Conservation (phyloP, 1,140 invertebrate species). For the Zeugodacus cucurbitae region DNA sequence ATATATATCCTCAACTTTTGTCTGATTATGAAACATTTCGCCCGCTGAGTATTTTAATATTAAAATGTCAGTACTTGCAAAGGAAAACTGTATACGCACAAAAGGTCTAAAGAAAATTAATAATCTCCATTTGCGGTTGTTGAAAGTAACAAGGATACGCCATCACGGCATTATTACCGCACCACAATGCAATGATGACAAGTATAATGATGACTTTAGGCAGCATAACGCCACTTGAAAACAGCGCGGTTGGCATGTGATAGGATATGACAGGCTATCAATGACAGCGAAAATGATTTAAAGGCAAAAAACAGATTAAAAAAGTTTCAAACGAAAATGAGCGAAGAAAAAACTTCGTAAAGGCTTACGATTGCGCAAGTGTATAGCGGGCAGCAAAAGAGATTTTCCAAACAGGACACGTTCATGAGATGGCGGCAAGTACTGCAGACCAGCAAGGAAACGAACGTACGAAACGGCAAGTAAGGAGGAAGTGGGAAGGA, state of each 20-base stretch:
- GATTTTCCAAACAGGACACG: not conserved
- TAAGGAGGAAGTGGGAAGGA: not conserved
- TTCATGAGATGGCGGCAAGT: not conserved
- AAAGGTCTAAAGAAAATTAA: not conserved
- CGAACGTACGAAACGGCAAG: not conserved
- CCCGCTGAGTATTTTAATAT: no score
- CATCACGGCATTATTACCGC: not conserved
- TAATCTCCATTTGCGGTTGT: not conserved
- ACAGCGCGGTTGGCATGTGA: not conserved
- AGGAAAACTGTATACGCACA: not conserved
- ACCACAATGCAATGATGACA: not conserved
- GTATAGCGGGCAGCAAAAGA: not conserved
- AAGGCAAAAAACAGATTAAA: not conserved
- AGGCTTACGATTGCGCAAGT: not conserved
- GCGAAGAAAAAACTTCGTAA: no score
- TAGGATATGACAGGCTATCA: not conserved
- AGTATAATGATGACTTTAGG: not conserved
- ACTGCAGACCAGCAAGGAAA: not conserved
- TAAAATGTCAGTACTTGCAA: not conserved
- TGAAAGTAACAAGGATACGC: not conserved
- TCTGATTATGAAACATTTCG: no score
- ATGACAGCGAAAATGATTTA: slow-evolving; percentile 7
- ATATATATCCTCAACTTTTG: no score
- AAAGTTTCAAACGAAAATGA: not conserved
- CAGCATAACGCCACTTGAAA: not conserved